These are phyloP conservation scores for Nematolebias whitei DNA, from an alignment of 2,113 vertebrate genomes.

Conservation along the genomic window DNA sequence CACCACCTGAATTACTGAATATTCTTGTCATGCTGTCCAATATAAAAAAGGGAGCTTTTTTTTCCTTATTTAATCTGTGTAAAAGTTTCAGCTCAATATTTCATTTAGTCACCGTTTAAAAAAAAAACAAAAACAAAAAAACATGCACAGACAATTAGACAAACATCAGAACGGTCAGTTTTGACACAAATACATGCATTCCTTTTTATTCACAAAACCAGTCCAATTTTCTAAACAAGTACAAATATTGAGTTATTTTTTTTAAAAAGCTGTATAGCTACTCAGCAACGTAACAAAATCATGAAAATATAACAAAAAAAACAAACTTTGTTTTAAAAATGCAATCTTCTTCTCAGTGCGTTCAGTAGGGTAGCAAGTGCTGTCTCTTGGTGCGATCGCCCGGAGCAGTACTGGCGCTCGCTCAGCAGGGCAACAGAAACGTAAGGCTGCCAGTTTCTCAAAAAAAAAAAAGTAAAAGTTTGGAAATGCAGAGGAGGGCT, in stretches of 20 bases:
- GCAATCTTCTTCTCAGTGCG: conserved; percentile 77
- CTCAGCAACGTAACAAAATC: conserved; percentile 78
- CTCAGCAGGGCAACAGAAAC: conserved; percentile 75
- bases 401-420: conserved; percentile 70
- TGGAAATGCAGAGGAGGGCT: conserved; percentile 63
- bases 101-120: conserved; percentile 41
- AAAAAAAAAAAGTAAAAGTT: conserved; percentile 72
- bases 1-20: conserved; percentile 33
- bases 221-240: conserved; percentile 98
- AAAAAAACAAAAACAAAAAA: conserved; percentile 42
- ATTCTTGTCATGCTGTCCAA: conserved; percentile 29
- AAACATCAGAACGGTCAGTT: conserved; percentile 86
- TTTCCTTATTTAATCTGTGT: conserved; percentile 28
- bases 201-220: conserved; percentile 99
- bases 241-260: conserved; percentile 95
- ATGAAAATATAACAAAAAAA: conserved; percentile 68
- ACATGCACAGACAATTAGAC: conserved; percentile 78
- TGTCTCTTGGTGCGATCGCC: conserved; percentile 75
- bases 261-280: conserved; percentile 86
- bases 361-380: conserved; percentile 80
- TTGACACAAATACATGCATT: conserved; percentile 99
- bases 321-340: conserved; percentile 48
- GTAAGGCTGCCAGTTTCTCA: conserved; percentile 75
- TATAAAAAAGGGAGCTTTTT: conserved; percentile 56
- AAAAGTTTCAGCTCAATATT: conserved; percentile 50